phyloP scores from a whole-genome alignment of 1,140 invertebrate species.

The Drosophila tristis region DNA sequence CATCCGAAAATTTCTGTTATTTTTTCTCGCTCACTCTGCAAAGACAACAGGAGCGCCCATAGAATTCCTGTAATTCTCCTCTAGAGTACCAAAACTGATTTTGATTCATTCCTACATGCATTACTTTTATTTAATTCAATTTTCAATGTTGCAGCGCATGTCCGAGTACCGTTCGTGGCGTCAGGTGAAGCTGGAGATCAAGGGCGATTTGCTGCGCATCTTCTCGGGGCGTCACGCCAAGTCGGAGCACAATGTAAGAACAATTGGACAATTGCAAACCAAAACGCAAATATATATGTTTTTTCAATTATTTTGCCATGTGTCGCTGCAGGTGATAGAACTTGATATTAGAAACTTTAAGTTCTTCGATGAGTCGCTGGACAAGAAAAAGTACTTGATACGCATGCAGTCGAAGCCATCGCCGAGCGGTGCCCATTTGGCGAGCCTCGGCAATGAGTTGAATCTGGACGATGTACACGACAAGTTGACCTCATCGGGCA shows the following conservation, averaged over 20 bases:
- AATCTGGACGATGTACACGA: slow-evolving; percentile 70
- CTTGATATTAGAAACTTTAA: slow-evolving; percentile 83
- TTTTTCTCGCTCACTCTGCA: too few relatives aligned
- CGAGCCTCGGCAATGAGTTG: slow-evolving; percentile 74
- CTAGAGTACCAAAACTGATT: neutral
- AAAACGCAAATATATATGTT: too few relatives aligned
- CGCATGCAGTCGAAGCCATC: slow-evolving; percentile 81
- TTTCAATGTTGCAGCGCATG: slow-evolving; percentile 57
- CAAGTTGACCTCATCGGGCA: slow-evolving; percentile 68
- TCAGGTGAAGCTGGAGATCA: slow-evolving; percentile 81
- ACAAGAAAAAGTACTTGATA: slow-evolving; percentile 82
- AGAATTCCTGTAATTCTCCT: too few relatives aligned
- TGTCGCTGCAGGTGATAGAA: slow-evolving; percentile 71
- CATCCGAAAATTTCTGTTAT: too few relatives aligned
- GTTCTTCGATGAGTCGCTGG: slow-evolving; percentile 78
- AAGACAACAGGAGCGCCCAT: too few relatives aligned
- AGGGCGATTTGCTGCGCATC: slow-evolving; percentile 78
- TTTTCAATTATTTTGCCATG: too few relatives aligned
- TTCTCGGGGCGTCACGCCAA: slow-evolving; percentile 77
- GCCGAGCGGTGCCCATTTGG: slow-evolving; percentile 61
- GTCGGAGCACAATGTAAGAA: slow-evolving; percentile 77
- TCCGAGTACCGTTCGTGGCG: slow-evolving; percentile 83
- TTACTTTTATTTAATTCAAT: neutral
- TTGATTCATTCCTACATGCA: neutral
- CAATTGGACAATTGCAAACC: too few relatives aligned